Conservation (phyloP, 2,888 invertebrate species). For the Helicoverpa assulta region DNA sequence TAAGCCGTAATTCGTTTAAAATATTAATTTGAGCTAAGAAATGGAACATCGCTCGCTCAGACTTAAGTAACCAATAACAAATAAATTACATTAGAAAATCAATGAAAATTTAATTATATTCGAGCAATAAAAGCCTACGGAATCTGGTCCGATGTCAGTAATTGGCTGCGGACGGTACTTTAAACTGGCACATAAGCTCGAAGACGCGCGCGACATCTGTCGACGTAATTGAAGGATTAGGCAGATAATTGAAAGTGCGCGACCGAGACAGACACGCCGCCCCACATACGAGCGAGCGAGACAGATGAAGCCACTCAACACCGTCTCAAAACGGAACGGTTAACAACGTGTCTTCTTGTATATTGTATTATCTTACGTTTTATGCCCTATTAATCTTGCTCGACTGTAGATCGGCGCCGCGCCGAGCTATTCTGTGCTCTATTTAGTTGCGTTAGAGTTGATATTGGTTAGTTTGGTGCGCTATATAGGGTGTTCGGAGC, state of each 20-base stretch:
- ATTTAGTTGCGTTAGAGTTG: slow-evolving; percentile 63
- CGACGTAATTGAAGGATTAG: slow-evolving; percentile 92
- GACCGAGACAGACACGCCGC: slow-evolving; percentile 74
- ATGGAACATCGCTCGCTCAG: slow-evolving; percentile 53
- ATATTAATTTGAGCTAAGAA: slow-evolving; percentile 56
- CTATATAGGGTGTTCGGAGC: slow-evolving; percentile 79
- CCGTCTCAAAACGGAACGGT: slow-evolving; percentile 87
- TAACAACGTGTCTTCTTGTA: slow-evolving; percentile 93
- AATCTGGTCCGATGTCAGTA: slow-evolving; percentile 81
- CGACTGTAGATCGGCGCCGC: slow-evolving; percentile 72
- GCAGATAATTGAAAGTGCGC: slow-evolving; percentile 92
- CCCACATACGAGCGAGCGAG: slow-evolving; percentile 74
- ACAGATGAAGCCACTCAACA: slow-evolving; percentile 74
- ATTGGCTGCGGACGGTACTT: slow-evolving; percentile 88
- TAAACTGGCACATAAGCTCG: slow-evolving; percentile 89
- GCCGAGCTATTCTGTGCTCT: slow-evolving; percentile 71
- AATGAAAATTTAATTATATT: slow-evolving; percentile 76
- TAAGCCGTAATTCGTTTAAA: slow-evolving; percentile 56
- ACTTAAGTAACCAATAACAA: slow-evolving; percentile 57
- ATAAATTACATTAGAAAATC: slow-evolving; percentile 65
- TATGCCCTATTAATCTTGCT: slow-evolving; percentile 90
- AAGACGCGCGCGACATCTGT: slow-evolving; percentile 91
- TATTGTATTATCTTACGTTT: slow-evolving; percentile 90
- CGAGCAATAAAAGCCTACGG: slow-evolving; percentile 70
- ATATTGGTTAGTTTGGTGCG: slow-evolving; percentile 61